Base-by-base conservation (phyloP, 2,797 vertebrate genomes). In the Limnodromus scolopaceus region DNA sequence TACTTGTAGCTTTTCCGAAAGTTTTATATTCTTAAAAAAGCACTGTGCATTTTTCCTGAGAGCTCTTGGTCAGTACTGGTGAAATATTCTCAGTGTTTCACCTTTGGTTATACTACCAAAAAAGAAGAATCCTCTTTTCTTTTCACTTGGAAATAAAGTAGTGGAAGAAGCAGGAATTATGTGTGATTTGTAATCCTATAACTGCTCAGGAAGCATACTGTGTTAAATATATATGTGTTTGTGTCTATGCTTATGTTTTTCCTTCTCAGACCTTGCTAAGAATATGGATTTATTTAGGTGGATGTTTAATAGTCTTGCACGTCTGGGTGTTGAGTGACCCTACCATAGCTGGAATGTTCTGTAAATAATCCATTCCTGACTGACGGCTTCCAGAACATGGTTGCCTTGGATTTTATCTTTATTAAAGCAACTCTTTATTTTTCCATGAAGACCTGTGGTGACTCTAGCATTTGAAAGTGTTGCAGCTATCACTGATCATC, bases 371-470 rank as follows among this genome's bases (percentile, higher is more conserved):
- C 11, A 4, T 13, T 69, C 43, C 79, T 72, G 69, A 19, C 75
- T 41, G 17, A 16, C 36, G 60, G 14, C 63, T 49, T 49, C 69
- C 51, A 76, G 11, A 84, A n/a, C 6, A 1, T 3, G 7, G 12
- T 53, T 76, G 9, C 39, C 39, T 82, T 45, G 49, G 22, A 10
- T 61, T 89, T 57, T 57, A 24, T 60, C 20, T 68, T 38, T 28
- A 1, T 19, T 78, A n/a, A 75, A 72, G 30, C 53, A 81, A 22
- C 18, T 65, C 10, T 13, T 74, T 5, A 6, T 57, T 51, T 79
- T 38, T 27, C 24, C 13, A 6, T 27, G 7, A 32, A 77, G 46
- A 13, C 9, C 30, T 34, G 4, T 1, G 0, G 10, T 53, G 39
- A 43, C 16, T 65, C 28, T 8, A 57, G 34, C 5, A 6, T 61